These are phyloP conservation scores for Calcarius lapponicus DNA, from an alignment of 2,797 vertebrate species.

Conservation along the genomic window DNA sequence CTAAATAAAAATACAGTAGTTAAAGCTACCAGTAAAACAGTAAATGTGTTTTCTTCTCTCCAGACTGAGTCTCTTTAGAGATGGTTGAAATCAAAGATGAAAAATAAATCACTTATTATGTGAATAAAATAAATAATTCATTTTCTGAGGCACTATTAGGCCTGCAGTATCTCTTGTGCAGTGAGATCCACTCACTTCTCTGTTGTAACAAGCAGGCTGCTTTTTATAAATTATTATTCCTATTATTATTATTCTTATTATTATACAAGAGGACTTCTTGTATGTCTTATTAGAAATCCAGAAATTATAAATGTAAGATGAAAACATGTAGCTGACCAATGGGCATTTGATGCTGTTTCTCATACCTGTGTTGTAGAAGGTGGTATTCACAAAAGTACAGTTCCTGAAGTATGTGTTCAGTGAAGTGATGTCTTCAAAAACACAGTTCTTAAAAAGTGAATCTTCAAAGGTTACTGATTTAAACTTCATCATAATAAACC, in stretches of 20 bases:
- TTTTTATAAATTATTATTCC: background rate
- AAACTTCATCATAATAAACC: conserved; percentile 92
- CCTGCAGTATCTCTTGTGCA: background rate
- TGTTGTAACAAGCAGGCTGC: background rate
- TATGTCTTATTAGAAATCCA: background rate
- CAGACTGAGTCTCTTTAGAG: background rate
- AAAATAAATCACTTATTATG: background rate
- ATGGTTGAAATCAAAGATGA: background rate
- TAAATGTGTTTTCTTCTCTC: background rate
- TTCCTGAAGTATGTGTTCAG: conserved; percentile 93
- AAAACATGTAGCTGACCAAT: background rate
- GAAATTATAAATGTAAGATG: background rate
- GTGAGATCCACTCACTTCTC: background rate
- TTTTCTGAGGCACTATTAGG: background rate
- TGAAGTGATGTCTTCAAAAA: conserved; percentile 92
- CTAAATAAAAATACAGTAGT: background rate
- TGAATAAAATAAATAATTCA: background rate
- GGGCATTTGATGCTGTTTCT: background rate
- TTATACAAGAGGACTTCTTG: background rate
- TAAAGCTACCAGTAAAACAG: background rate
- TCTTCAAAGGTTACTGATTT: conserved; percentile 93
- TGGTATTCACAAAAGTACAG: conserved; percentile 86
- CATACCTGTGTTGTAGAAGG: conserved; percentile 89
- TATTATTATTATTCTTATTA: background rate
- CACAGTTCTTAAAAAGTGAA: conserved; percentile 89